These are phyloP conservation scores for Apostichopus japonicus DNA, from an alignment of 35 echinoderm and acorn worm species.

Conservation along the genomic window DNA sequence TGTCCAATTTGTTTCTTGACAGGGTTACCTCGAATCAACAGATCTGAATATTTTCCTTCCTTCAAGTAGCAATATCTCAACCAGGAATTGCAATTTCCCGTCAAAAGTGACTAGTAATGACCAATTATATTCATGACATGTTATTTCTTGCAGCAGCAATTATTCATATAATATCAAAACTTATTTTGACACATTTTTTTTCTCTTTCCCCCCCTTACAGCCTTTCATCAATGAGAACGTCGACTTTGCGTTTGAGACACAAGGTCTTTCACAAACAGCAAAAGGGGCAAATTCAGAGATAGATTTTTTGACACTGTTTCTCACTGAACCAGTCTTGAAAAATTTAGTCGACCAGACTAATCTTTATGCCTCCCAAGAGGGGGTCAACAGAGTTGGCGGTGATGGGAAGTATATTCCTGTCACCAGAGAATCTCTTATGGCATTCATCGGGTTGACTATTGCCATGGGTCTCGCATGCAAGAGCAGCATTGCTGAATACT, in stretches of 20 bases:
- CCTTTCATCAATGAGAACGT: conserved; percentile 5
- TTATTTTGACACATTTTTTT: no score
- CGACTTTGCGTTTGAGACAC: not conserved
- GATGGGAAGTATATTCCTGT: not conserved
- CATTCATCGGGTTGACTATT: conserved; percentile 28
- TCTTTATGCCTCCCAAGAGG: not conserved
- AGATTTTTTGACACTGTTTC: conserved; percentile 23
- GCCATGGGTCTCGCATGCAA: not conserved
- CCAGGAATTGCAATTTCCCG: no score
- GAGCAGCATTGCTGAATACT: not conserved
- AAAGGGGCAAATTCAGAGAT: not conserved
- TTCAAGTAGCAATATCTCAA: not conserved
- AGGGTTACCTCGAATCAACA: no score
- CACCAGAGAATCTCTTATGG: conserved; percentile 23
- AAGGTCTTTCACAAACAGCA: not conserved
- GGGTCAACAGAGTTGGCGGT: not conserved
- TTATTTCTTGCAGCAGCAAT: no score
- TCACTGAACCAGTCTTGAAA: conserved; percentile 5
- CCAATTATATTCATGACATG: no score
- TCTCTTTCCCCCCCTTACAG: no score
- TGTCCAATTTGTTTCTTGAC: no score
- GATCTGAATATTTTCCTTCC: not conserved
- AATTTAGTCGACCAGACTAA: conserved; percentile 11
- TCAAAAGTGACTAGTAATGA: no score
- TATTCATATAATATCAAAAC: no score